These are phyloP conservation scores for Ailuropoda melanoleuca DNA, from an alignment of 2,113 vertebrate genomes.

Conservation along the genomic window DNA sequence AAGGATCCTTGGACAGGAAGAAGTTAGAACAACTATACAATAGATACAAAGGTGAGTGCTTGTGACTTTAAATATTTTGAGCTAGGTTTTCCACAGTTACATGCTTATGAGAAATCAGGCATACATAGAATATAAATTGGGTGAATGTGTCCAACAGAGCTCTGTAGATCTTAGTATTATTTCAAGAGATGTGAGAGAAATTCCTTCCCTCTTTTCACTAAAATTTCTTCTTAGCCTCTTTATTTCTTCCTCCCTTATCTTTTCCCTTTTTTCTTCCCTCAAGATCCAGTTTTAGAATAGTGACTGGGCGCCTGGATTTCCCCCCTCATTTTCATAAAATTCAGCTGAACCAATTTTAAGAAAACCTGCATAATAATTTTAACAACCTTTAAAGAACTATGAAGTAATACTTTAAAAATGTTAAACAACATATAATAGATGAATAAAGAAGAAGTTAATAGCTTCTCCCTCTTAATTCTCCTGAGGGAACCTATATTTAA, in stretches of 20 bases:
- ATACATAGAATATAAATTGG: background rate
- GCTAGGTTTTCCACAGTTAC: background rate
- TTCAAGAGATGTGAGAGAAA: conserved; percentile 4
- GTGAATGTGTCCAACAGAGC: background rate
- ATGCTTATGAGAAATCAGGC: background rate
- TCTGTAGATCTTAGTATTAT: background rate
- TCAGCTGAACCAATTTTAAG: conserved; percentile 34
- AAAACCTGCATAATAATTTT: conserved; percentile 23
- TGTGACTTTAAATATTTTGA: conserved; percentile 34
- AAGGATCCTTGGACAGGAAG: conserved; percentile 95
- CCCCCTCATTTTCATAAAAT: background rate
- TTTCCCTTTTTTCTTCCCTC: background rate
- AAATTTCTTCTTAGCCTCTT: background rate
- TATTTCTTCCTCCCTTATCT: background rate
- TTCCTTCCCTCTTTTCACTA: background rate
- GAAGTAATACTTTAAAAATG: background rate
- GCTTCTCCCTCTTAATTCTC: background rate
- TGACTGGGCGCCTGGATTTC: background rate
- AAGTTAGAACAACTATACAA: conserved; percentile 97
- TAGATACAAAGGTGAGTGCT: conserved; percentile 95
- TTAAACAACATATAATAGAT: background rate
- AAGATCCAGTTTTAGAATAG: background rate
- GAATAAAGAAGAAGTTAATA: conserved; percentile 32
- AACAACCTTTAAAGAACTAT: conserved; percentile 18
- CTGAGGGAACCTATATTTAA: conserved; percentile 4